Percentiles rank a stretch among this genome's conserved stretches.
phyloP scores from a whole-genome alignment of 2,113 vertebrate genomes.

The Ahaetulla prasina region DNA sequence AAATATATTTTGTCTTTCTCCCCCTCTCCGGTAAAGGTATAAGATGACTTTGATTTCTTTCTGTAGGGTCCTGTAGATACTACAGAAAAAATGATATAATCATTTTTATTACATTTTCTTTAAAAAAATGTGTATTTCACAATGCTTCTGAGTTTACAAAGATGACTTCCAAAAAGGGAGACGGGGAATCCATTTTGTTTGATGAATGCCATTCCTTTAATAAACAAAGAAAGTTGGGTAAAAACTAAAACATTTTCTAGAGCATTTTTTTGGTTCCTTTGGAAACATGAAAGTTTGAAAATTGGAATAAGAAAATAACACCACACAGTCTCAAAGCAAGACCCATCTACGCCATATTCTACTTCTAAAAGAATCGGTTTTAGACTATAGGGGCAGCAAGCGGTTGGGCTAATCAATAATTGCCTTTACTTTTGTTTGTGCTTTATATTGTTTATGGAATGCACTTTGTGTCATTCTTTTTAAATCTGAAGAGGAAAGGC shows the following conservation, averaged over 20 bases:
- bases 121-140: not conserved
- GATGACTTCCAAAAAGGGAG: not conserved
- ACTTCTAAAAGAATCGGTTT: slow-evolving; percentile 3
- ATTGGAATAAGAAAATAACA: not conserved
- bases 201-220: not conserved
- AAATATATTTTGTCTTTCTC: not conserved
- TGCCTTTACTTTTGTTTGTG: slow-evolving; percentile 21
- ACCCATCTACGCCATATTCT: not conserved
- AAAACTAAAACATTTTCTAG: not conserved
- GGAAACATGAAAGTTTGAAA: not conserved
- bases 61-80: not conserved
- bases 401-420: slow-evolving; percentile 19
- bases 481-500: slow-evolving; percentile 65
- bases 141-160: not conserved
- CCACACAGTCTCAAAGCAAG: slow-evolving; percentile 32
- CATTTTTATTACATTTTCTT: not conserved
- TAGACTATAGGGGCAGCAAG: slow-evolving; percentile 54
- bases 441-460: slow-evolving; percentile 59
- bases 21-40: not conserved
- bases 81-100: not conserved
- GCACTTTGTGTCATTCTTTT: slow-evolving; percentile 72
- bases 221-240: not conserved
- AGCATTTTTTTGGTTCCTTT: not conserved
- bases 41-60: not conserved
- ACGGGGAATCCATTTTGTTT: not conserved